Evolutionary conservation across 2,113 vertebrate species (phyloP).

Genomic region (Sapayoa aenigma): DNA sequence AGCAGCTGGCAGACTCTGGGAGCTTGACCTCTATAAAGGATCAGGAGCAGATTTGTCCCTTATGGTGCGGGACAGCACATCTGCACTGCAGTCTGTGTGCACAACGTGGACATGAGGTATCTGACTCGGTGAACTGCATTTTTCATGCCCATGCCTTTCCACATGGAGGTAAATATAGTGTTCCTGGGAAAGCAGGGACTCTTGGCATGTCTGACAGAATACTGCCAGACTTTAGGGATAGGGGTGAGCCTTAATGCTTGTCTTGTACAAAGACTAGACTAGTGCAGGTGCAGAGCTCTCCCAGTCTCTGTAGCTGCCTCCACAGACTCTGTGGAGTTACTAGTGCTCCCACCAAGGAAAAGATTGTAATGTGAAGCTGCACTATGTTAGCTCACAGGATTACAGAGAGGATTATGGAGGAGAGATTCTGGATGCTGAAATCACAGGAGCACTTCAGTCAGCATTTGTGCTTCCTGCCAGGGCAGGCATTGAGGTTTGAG

Average conservation of each 20-base stretch:
- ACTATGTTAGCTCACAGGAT: neutral
- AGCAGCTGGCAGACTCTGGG: neutral
- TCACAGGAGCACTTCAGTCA: neutral
- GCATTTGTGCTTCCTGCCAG: neutral
- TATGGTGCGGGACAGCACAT: neutral
- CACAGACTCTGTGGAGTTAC: accelerated
- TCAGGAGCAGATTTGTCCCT: neutral
- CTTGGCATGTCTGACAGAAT: neutral
- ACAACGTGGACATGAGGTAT: accelerated
- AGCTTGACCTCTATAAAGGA: neutral
- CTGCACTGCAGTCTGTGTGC: accelerated
- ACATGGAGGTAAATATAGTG: neutral
- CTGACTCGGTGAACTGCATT: accelerated
- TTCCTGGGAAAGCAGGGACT: neutral
- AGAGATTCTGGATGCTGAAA: neutral
- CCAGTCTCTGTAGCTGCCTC: accelerated
- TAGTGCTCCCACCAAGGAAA: neutral
- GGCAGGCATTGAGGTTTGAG: neutral
- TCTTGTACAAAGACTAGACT: neutral
- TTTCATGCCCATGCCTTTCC: neutral
- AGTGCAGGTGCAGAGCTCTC: neutral
- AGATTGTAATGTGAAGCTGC: neutral
- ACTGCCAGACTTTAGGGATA: neutral
- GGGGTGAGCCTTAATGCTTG: neutral
- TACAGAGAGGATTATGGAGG: neutral